These are phyloP conservation scores for Ceratoteleas bidentatus DNA, from an alignment of 1,140 invertebrate species.

Conservation along the genomic window DNA sequence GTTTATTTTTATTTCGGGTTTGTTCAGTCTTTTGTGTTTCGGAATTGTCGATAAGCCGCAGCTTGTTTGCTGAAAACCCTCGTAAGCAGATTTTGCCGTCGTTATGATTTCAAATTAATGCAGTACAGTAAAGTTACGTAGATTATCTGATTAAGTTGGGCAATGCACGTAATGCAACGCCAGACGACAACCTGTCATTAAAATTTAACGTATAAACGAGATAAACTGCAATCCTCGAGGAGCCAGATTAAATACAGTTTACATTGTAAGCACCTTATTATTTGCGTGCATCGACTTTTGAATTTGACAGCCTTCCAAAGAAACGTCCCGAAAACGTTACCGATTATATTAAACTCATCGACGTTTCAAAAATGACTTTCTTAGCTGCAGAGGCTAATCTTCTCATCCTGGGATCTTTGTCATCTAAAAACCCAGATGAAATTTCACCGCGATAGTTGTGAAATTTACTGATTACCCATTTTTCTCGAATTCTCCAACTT, in stretches of 20 bases:
- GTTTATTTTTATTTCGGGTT: no score
- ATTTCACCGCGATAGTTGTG: no score
- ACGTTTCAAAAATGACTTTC: no score
- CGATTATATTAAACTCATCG: no score
- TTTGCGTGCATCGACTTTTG: background rate
- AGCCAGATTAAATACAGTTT: background rate
- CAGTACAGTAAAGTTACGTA: background rate
- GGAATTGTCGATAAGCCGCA: no score
- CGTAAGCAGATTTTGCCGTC: background rate
- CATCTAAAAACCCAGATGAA: no score
- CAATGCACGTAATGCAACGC: background rate
- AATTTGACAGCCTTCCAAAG: background rate
- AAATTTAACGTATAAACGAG: background rate
- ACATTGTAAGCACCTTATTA: background rate
- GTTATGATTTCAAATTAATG: background rate
- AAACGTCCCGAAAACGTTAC: no score
- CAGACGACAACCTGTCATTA: background rate
- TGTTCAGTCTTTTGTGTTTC: no score
- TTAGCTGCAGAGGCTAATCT: no score
- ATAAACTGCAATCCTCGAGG: background rate
- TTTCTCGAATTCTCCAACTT: conserved; percentile 13
- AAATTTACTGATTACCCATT: no score
- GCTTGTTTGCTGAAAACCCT: background rate
- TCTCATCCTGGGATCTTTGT: no score
- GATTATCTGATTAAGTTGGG: background rate